These are phyloP conservation scores for Megalops cyprinoides DNA, from an alignment of 2,797 vertebrate species.

Conservation along the genomic window DNA sequence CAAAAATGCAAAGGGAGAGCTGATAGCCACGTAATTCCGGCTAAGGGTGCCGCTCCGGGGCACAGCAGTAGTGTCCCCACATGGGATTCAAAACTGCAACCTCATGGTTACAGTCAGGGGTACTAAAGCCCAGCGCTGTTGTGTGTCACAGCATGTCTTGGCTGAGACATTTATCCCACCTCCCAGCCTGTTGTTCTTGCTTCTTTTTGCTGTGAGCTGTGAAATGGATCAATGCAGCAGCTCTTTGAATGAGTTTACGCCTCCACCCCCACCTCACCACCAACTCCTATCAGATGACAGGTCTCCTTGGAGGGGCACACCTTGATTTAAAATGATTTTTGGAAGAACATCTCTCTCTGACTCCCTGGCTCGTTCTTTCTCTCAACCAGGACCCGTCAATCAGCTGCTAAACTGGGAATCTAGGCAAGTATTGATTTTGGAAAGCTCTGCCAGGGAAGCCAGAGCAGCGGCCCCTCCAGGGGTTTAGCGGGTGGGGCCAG, in stretches of 20 bases:
- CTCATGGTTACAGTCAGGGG: no score
- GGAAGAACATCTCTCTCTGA: background rate
- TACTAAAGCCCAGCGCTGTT: no score
- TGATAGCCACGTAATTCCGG: no score
- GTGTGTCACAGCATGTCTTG: no score
- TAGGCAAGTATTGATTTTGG: constrained; percentile 11
- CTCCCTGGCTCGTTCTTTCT: background rate
- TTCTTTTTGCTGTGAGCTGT: background rate
- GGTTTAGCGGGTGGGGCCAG: background rate
- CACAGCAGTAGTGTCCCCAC: no score
- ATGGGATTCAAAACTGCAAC: background rate
- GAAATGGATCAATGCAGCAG: background rate
- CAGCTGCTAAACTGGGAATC: background rate
- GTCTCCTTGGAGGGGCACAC: background rate
- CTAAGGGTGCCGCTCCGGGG: no score
- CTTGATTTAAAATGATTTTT: constrained; percentile 3
- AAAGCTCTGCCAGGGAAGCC: background rate
- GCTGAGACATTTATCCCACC: no score
- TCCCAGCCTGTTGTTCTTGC: background rate
- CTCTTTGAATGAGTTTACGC: background rate
- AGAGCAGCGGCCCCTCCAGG: no score
- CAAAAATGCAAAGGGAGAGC: no score
- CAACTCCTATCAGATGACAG: no score
- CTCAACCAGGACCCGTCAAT: constrained; percentile 1
- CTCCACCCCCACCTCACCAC: background rate